phyloP scores from a whole-genome alignment of 2,113 vertebrate genomes.

The Arothron firmamentum region DNA sequence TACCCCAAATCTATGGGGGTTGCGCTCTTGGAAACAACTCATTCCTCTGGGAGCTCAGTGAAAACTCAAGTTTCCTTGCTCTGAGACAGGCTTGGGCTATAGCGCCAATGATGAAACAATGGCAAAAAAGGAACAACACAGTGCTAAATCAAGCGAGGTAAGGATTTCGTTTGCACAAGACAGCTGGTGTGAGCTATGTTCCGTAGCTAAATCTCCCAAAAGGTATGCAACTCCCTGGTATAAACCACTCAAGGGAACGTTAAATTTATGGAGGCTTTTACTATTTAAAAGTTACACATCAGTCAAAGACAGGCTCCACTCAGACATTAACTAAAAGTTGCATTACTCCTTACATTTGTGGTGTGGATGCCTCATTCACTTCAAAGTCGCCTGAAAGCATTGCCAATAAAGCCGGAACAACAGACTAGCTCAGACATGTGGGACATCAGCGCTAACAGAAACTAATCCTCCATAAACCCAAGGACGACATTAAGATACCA shows the following conservation, averaged over 20 bases:
- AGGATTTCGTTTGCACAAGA: constrained; percentile 1
- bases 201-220: not conserved
- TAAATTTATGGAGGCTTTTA: constrained; percentile 29
- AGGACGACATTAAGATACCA: constrained; percentile 51
- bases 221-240: constrained; percentile 8
- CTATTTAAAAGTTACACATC: constrained; percentile 49
- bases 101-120: constrained; percentile 16
- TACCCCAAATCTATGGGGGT: constrained; percentile 62
- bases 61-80: constrained; percentile 53
- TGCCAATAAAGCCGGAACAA: constrained; percentile 48
- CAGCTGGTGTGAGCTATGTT: constrained; percentile 6
- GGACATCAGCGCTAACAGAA: constrained; percentile 50
- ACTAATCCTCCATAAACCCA: constrained; percentile 59
- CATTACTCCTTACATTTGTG: constrained; percentile 57
- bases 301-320: constrained; percentile 17
- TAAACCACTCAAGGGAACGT: constrained; percentile 17
- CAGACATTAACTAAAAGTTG: constrained; percentile 45
- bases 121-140: constrained; percentile 20
- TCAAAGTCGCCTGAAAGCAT: constrained; percentile 51
- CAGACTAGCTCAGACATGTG: constrained; percentile 57
- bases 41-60: constrained; percentile 34
- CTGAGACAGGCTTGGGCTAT: constrained; percentile 12
- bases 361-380: constrained; percentile 54
- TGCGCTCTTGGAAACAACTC: constrained; percentile 59
- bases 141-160: constrained; percentile 8